Percentiles rank a stretch among this genome's conserved stretches.
These are phyloP conservation scores for Albula goreensis DNA, from an alignment of 2,113 vertebrate species.

Conservation along the genomic window DNA sequence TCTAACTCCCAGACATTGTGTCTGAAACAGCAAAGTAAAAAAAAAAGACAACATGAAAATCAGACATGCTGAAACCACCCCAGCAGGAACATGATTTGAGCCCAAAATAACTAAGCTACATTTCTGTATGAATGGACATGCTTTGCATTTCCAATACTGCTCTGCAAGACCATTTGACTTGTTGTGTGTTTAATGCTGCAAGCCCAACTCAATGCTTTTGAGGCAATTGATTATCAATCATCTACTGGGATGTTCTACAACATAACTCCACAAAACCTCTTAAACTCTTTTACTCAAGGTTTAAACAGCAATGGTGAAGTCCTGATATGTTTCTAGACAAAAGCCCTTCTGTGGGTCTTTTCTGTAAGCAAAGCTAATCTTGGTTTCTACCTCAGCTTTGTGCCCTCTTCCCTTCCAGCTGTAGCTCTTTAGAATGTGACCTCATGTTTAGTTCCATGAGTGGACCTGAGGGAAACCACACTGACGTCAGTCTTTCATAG, in stretches of 20 bases:
- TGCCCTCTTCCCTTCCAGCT: neutral
- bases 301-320: neutral
- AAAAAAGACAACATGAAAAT: neutral
- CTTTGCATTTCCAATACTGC: neutral
- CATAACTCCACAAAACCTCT: no score
- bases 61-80: neutral
- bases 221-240: neutral
- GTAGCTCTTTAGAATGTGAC: neutral
- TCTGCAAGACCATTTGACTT: neutral
- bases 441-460: neutral
- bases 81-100: no score
- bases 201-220: neutral
- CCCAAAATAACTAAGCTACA: no score
- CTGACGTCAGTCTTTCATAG: neutral
- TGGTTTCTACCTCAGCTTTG: neutral
- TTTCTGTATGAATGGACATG: no score
- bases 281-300: no score
- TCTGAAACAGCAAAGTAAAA: neutral
- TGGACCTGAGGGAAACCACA: neutral
- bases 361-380: neutral
- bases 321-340: neutral
- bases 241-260: neutral
- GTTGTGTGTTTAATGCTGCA: neutral
- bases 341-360: neutral
- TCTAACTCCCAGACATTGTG: neutral